Conservation (phyloP, 2,113 vertebrate genomes). For the Phodopus roborovskii region DNA sequence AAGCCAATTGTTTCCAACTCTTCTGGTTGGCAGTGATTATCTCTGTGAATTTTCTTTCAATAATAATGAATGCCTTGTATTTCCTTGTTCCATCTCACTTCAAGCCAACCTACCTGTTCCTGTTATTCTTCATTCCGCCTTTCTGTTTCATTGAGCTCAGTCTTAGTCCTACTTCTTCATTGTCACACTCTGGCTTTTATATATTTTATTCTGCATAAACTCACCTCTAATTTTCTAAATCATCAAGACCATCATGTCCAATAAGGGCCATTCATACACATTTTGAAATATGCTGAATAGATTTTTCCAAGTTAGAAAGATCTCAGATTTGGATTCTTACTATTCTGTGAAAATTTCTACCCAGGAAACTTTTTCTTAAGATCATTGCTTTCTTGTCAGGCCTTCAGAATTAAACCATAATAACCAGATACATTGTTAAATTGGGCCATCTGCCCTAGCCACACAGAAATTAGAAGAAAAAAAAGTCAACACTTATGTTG, state of each 20-base stretch:
- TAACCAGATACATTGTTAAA: not conserved
- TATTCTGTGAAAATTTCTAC: not conserved
- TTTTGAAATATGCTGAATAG: not conserved
- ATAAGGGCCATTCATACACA: not conserved
- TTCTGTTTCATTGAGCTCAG: not conserved
- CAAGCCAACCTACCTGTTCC: too few species aligned
- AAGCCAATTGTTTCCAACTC: rapidly evolving
- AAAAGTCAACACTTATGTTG: not conserved
- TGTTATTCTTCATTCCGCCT: not conserved
- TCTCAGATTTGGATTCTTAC: not conserved
- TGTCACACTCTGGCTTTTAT: not conserved
- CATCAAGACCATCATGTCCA: not conserved
- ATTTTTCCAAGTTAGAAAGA: not conserved
- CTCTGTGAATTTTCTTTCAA: not conserved
- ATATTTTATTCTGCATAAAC: not conserved
- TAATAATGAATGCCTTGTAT: not conserved
- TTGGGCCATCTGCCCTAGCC: not conserved
- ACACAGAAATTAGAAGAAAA: not conserved
- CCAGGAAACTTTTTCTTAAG: not conserved
- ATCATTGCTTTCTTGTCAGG: not conserved
- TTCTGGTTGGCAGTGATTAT: not conserved
- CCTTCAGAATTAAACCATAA: not conserved
- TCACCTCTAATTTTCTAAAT: not conserved
- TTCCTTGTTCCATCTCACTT: not conserved
- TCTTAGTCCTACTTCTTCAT: not conserved